A percentile compares a stretch with the other conserved stretches of the same genome.
phyloP scores from a whole-genome alignment of 1,140 invertebrate species.

The Aphidius gifuensis region DNA sequence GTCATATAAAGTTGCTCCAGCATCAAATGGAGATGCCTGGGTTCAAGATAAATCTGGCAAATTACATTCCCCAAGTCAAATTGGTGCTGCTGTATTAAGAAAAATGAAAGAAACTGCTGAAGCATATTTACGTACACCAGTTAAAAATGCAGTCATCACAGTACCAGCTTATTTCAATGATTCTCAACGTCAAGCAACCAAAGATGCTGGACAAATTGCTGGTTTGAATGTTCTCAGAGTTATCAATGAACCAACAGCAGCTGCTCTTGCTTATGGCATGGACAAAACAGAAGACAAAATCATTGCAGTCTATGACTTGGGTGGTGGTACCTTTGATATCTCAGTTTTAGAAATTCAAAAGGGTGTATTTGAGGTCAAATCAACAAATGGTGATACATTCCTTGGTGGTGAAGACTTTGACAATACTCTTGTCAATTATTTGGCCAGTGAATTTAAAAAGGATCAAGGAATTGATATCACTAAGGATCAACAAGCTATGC shows the following conservation, averaged over 20 bases:
- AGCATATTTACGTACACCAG: constrained; percentile 74
- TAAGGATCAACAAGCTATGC: constrained; percentile 99
- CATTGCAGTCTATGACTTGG: constrained; percentile 98
- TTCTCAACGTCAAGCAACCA: constrained; percentile 94
- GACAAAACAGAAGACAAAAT: constrained; percentile 98
- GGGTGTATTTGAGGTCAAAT: constrained; percentile 97
- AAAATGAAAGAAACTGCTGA: constrained; percentile 99
- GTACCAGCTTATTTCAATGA: constrained; percentile 97
- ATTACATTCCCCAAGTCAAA: constrained; percentile 91
- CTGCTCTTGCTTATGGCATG: constrained; percentile 97
- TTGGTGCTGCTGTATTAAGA: constrained; percentile 89
- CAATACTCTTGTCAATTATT: constrained; percentile 75
- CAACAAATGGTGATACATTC: constrained; percentile 95
- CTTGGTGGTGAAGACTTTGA: constrained; percentile 98
- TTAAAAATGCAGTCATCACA: constrained; percentile 91
- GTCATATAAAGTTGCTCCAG: constrained; percentile 95
- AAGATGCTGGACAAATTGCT: constrained; percentile 95
- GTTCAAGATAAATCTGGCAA: constrained; percentile 89
- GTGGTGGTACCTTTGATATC: constrained; percentile 96
- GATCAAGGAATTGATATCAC: constrained; percentile 95
- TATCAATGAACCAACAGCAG: constrained; percentile 97
- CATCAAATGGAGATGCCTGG: constrained; percentile 99
- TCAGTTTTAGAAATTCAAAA: constrained; percentile 96
- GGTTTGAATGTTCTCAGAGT: constrained; percentile 93
- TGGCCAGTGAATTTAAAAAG: constrained; percentile 84